phyloP scores from a whole-genome alignment of 2,113 vertebrate genomes.

The Albula goreensis region DNA sequence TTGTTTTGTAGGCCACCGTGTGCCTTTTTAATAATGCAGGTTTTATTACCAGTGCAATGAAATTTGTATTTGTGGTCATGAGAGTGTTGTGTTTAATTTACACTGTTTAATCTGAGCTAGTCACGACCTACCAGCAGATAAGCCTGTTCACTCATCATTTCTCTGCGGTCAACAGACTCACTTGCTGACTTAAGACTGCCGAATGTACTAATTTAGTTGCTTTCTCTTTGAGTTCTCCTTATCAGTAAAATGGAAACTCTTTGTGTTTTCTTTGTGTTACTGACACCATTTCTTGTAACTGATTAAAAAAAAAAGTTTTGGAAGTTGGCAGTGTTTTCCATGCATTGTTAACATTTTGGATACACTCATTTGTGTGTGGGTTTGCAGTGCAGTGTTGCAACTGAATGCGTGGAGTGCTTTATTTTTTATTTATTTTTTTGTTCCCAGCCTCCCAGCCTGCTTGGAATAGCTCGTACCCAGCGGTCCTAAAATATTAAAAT shows the following conservation, averaged over 20 bases:
- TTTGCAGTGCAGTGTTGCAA: not conserved
- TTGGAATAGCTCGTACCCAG: not conserved
- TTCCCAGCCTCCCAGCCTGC: not conserved
- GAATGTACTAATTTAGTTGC: not conserved
- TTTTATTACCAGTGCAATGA: not conserved
- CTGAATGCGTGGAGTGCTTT: not conserved
- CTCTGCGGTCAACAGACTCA: no score
- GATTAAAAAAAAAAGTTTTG: not conserved
- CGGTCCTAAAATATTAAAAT: constrained; percentile 17
- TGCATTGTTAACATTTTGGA: not conserved
- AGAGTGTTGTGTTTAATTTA: not conserved
- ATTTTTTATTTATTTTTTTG: not conserved
- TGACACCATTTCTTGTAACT: not conserved
- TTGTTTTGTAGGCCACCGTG: not conserved
- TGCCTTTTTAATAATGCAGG: no score
- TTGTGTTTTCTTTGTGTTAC: not conserved
- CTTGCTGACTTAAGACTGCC: not conserved
- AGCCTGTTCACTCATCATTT: not conserved
- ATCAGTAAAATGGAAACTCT: not conserved
- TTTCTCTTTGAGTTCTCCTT: not conserved
- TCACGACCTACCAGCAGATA: no score
- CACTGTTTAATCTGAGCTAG: not conserved
- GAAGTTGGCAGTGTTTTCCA: not conserved
- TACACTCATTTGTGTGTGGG: not conserved
- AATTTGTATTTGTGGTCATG: not conserved